These are phyloP conservation scores for Amyelois transitella DNA, from an alignment of 1,140 invertebrate species.

Conservation along the genomic window DNA sequence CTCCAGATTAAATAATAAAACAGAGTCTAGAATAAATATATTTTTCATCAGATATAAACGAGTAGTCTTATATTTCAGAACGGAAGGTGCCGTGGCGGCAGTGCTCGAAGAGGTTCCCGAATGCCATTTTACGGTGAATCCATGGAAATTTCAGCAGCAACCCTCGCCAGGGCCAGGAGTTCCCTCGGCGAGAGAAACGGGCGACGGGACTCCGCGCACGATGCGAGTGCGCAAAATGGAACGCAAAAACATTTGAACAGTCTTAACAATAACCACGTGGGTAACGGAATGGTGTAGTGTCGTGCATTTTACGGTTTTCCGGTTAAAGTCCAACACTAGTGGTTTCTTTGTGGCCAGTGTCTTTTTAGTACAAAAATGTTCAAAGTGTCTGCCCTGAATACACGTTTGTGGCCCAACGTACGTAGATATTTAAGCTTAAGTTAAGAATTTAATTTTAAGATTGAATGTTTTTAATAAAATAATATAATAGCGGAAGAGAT, in stretches of 20 bases:
- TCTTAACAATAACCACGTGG: slow-evolving; percentile 38
- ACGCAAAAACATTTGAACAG: slow-evolving; percentile 45
- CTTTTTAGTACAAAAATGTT: background rate
- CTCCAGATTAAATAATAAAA: too few species aligned
- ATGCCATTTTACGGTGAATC: slow-evolving; percentile 63
- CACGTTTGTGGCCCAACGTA: too few species aligned
- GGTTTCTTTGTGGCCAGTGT: background rate
- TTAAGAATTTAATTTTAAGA: too few species aligned
- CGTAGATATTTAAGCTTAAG: too few species aligned
- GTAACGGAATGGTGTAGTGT: slow-evolving; percentile 34
- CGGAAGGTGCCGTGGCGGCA: slow-evolving; percentile 39
- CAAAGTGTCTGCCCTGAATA: too few species aligned
- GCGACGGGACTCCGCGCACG: slow-evolving; percentile 39
- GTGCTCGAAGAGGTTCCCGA: slow-evolving; percentile 44
- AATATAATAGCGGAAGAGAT: too few species aligned
- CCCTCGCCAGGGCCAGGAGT: slow-evolving; percentile 44
- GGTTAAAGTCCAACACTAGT: too few species aligned
- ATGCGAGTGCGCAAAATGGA: slow-evolving; percentile 30
- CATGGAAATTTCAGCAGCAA: slow-evolving; percentile 64
- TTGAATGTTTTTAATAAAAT: too few species aligned
- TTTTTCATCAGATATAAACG: background rate
- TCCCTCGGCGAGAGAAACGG: slow-evolving; percentile 38
- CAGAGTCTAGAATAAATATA: too few species aligned
- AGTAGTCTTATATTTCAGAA: slow-evolving; percentile 34
- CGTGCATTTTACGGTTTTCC: background rate